Conservation (phyloP, 1,140 invertebrate genomes). For the Zaprionus camerounensis region DNA sequence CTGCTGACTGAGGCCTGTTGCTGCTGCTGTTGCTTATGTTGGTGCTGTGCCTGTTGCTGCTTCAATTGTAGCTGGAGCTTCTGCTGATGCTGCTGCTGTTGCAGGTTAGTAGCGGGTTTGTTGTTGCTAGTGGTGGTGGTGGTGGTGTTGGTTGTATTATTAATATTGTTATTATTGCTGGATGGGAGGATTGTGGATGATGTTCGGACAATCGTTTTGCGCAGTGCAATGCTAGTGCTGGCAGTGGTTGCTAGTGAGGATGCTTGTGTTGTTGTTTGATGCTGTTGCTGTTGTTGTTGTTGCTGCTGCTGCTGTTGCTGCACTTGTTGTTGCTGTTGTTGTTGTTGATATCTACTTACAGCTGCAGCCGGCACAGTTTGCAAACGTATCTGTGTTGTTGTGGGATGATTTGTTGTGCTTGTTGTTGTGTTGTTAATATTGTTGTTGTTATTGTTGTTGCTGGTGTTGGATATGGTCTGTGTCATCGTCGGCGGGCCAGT, state of each 20-base stretch:
- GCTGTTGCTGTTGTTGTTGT: constrained; percentile 58
- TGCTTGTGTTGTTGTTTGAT: constrained; percentile 54
- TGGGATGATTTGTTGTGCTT: constrained; percentile 78
- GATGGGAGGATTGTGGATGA: constrained; percentile 80
- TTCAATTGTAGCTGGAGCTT: constrained; percentile 65
- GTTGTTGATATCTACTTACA: constrained; percentile 86
- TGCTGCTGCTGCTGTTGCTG: constrained; percentile 62
- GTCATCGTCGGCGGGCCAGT: constrained; percentile 85
- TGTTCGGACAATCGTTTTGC: constrained; percentile 85
- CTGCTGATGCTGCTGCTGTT: constrained; percentile 69
- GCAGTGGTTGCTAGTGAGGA: constrained; percentile 65
- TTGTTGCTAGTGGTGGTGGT: constrained; percentile 73
- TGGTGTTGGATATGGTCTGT: constrained; percentile 80
- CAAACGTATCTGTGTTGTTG: constrained; percentile 85
- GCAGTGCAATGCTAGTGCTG: constrained; percentile 85
- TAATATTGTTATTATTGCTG: constrained; percentile 69
- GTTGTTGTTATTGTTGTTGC: constrained; percentile 52
- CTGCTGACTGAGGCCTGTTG: constrained; percentile 59
- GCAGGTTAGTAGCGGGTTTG: constrained; percentile 76
- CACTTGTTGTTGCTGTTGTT: constrained; percentile 63
- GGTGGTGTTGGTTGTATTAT: constrained; percentile 63
- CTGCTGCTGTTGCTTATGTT: constrained; percentile 53
- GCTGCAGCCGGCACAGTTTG: constrained; percentile 86
- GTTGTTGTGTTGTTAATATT: constrained; percentile 60
- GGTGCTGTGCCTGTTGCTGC: constrained; percentile 63